Evolutionary conservation across 2,113 vertebrate genomes (phyloP).

Genomic region (Dasyornis broadbenti): DNA sequence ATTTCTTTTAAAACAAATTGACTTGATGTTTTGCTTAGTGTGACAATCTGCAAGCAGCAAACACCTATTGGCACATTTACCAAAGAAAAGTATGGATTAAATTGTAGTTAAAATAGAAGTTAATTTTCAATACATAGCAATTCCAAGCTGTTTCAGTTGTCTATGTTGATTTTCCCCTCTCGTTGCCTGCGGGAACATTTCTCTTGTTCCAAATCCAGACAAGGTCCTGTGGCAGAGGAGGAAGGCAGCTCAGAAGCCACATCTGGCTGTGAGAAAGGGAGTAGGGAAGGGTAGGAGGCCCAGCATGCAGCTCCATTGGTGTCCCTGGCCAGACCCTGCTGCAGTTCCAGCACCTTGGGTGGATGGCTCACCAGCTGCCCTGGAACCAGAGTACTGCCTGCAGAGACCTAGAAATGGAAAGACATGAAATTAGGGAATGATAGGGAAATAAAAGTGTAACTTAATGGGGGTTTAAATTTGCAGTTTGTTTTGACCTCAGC

Average conservation of each 20-base stretch:
- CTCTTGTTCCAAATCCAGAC: neutral
- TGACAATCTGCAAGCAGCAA: neutral
- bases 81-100: constrained; percentile 34
- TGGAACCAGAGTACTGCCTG: accelerated
- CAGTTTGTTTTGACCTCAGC: neutral
- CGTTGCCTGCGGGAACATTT: accelerated
- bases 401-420: neutral
- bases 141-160: neutral
- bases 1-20: constrained; percentile 16
- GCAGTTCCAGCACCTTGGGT: neutral
- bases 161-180: neutral
- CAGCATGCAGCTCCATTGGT: neutral
- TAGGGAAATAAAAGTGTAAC: neutral
- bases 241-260: neutral
- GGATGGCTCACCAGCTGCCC: neutral
- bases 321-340: neutral
- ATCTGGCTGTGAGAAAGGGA: neutral
- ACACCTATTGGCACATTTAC: neutral
- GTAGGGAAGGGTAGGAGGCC: neutral
- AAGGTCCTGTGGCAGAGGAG: neutral
- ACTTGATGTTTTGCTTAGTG: constrained; percentile 1
- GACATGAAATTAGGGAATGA: neutral
- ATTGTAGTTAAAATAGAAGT: neutral
- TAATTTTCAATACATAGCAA: neutral
- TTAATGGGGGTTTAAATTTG: neutral